Evolutionary conservation across 1,140 invertebrate species (phyloP), one percentile per base, ranked within the genome.

Genomic region (Hesperophylax magnus): DNA sequence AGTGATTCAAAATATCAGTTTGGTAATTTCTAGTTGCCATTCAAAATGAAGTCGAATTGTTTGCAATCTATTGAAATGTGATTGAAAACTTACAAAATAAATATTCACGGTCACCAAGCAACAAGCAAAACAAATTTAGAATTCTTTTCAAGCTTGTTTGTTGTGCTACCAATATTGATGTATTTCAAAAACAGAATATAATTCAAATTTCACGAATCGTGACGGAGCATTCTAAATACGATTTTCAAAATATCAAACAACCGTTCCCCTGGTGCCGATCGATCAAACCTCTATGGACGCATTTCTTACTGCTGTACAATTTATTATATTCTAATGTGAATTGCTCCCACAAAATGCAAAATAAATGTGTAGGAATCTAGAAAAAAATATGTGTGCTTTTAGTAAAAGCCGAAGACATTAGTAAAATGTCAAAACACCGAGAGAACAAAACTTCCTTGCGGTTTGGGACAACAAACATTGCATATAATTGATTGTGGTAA

Each of bases 391-490:
- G 8, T 17, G 18, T 24, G 18, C n/a, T 61, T 31, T 31, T 39
- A 63, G 34, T 11, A 67, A 78, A 60, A 67, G 47, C 76, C 76
- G 76, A 79, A 75, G 81, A 82, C 71, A 83, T 83, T 83, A 78
- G 82, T 83, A 67, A 83, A 81, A 65, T 83, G 82, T 83, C 82
- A 83, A 80, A 83, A 83, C 76, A 83, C 65, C 77, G 61, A 27
- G 22, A 24, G 53, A 75, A 82, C 71, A 79, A 82, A 77, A 81
- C 52, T 18, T 56, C 27, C 20, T 76, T 63, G 71, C 71, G 79
- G 74, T 53, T 69, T 7, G 9, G 34, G 60, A 27, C 56, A 77
- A 77, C 76, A 80, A 83, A 78, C 79, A 79, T 61, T 60, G 76
- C 60, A 63, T 11, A 74, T 83, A 81, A 83, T 83, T 83, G 77